phyloP scores from a whole-genome alignment of 1,140 invertebrate species.

The Chironomus tepperi region DNA sequence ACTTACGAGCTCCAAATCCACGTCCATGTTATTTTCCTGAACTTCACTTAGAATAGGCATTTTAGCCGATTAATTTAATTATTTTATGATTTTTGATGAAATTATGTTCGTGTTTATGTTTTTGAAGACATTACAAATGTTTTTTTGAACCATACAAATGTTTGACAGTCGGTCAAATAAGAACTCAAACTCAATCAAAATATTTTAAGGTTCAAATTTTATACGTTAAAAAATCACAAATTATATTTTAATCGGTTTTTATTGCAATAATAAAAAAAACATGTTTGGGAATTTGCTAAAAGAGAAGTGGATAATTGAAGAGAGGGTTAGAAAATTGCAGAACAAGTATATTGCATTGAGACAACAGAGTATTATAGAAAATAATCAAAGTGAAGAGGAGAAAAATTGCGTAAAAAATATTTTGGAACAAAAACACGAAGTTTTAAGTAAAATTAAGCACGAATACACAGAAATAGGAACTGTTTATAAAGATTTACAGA shows the following conservation, averaged over 20 bases:
- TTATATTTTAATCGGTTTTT: not conserved
- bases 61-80: not conserved
- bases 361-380: not conserved
- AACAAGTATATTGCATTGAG: not conserved
- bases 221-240: not conserved
- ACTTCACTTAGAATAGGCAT: not conserved
- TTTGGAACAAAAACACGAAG: not conserved
- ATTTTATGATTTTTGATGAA: not conserved
- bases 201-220: not conserved
- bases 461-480: not conserved
- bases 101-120: not conserved
- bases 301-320: not conserved
- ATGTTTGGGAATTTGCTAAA: not conserved
- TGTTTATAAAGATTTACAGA: not conserved
- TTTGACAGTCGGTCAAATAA: too few species aligned
- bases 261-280: not conserved
- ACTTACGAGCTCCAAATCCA: constrained; percentile 16
- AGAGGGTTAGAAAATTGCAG: not conserved
- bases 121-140: too few species aligned
- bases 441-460: not conserved
- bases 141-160: too few species aligned
- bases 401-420: not conserved
- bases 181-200: too few species aligned
- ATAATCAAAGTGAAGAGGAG: not conserved
- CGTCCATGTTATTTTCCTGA: not conserved